Base-by-base conservation (phyloP, 2,888 invertebrate genomes). In the Bombylius discolor region DNA sequence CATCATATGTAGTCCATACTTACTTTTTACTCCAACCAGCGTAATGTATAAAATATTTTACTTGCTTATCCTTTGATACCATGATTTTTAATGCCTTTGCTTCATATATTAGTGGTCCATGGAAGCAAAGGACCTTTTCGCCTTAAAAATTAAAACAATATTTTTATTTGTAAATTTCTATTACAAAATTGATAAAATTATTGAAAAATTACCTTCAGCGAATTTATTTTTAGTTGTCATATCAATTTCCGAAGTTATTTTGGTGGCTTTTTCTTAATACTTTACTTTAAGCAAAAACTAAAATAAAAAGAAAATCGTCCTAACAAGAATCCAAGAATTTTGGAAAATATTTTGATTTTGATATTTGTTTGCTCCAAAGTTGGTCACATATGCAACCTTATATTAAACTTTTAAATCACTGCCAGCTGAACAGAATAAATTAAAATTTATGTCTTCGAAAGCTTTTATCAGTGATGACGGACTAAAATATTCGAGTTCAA, bases 1-100 rank as follows among this genome's bases (percentile, higher is more conserved):
- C 23, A 23, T 23, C 23, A 1, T 23, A 23, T 23, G 23, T 23
- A 23, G 23, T 23, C 23, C 23, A 23, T 23, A 61, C 80, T 77
- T 79, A 95, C 93, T 92, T 96, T 78, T 96, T 97, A 70, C 94
- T 97, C 97, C 97, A 97, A 4, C 96, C 96, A 62, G 93, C 93
- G 72, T 97, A 97, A 74, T 97, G 97, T 62, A 97, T 93, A 58
- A 91, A 85, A 75, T 96, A 96, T 68, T 89, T 85, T 8, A 90
- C 80, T 72, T 86, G 85, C 72, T 92, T 92, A 64, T 93, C 92
- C 71, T 90, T 91, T 4, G 84, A 83, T 61, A 87, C 78, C 54
- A 84, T 82, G 62, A 84, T 82, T 75, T 91, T 92, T 34, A 96
- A 79, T 69, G 94, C 93, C 82, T 97, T 97, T 45, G 95, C 96